Conservation (phyloP, 2,888 invertebrate species). For the Monopis laevigella region DNA sequence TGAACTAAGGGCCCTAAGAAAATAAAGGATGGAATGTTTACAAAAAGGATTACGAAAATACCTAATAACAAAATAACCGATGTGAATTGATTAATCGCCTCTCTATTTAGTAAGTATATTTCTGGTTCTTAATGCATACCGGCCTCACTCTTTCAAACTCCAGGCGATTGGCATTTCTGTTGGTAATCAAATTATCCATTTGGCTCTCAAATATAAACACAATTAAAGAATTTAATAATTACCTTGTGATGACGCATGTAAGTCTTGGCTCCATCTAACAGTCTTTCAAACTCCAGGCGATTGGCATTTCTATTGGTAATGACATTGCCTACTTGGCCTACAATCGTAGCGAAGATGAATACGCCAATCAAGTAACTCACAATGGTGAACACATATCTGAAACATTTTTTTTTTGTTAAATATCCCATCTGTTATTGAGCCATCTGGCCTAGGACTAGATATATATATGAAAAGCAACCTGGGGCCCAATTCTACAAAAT, state of each 20-base stretch:
- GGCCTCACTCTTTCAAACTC: constrained; percentile 94
- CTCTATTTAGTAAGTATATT: too few relatives aligned
- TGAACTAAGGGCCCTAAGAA: too few relatives aligned
- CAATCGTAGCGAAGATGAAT: constrained; percentile 97
- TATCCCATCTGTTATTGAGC: constrained; percentile 6
- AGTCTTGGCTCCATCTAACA: constrained; percentile 95
- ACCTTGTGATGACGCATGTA: constrained; percentile 97
- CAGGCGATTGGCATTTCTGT: constrained; percentile 93
- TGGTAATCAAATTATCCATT: constrained; percentile 97
- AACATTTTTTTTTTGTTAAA: not conserved
- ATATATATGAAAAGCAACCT: not conserved
- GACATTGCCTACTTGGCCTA: constrained; percentile 97
- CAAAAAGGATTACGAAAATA: too few relatives aligned
- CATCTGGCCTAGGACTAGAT: not conserved
- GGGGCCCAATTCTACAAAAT: not conserved
- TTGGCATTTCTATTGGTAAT: constrained; percentile 97
- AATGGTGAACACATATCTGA: constrained; percentile 95
- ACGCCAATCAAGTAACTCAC: constrained; percentile 97
- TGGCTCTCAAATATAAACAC: constrained; percentile 98
- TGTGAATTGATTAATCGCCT: too few relatives aligned
- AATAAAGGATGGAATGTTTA: too few relatives aligned
- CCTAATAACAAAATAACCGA: too few relatives aligned
- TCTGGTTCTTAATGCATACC: too few relatives aligned
- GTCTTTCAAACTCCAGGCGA: constrained; percentile 91
- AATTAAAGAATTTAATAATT: constrained; percentile 25